Evolutionary conservation across 2,888 invertebrate genomes (phyloP).

Genomic region (Mesorhabditis spiculigera): DNA sequence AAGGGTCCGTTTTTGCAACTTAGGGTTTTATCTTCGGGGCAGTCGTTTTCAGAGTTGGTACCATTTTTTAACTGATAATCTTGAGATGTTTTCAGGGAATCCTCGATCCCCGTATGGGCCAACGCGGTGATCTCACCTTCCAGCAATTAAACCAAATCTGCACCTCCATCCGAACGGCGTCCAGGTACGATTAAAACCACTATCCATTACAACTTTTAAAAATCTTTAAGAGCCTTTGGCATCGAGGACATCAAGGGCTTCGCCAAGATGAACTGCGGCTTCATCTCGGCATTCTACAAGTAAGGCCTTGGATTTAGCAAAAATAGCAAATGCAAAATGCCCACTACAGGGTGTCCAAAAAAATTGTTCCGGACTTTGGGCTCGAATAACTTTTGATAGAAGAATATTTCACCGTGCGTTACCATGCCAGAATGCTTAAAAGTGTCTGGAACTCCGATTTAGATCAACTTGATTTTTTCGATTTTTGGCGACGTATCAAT

Average conservation of each 20-base stretch:
- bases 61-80: no score
- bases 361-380: no score
- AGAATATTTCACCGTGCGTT: no score
- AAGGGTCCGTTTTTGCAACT: not conserved
- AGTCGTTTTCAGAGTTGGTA: no score
- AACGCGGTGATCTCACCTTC: conserved; percentile 2
- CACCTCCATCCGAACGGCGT: not conserved
- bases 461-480: no score
- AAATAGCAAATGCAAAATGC: no score
- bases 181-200: not conserved
- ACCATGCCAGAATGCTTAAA: no score
- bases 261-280: conserved; percentile 5
- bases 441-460: no score
- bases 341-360: no score
- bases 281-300: not conserved
- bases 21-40: not conserved
- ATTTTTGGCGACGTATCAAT: no score
- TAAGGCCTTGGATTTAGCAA: not conserved
- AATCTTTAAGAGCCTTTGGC: not conserved
- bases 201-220: no score
- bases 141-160: not conserved
- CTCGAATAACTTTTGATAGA: no score
- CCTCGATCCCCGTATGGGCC: not conserved
- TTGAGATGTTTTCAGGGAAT: not conserved
- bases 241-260: not conserved